phyloP scores from a whole-genome alignment of 2,797 vertebrate genomes.

The Hemibagrus guttatus region DNA sequence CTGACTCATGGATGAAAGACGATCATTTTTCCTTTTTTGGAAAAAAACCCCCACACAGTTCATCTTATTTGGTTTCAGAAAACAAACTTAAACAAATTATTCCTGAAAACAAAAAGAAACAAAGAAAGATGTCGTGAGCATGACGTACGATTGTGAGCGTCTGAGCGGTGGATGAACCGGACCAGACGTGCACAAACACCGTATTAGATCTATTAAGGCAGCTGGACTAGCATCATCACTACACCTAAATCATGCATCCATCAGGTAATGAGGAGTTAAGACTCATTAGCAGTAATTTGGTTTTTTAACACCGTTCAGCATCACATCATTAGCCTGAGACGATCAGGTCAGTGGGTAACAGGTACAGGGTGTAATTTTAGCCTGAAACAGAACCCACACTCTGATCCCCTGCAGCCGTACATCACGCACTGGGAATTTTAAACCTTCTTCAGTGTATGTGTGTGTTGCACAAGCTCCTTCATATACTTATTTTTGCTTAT shows the following conservation, averaged over 20 bases:
- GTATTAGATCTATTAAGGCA: conserved; percentile 2
- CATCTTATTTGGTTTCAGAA: no score
- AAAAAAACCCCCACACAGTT: no score
- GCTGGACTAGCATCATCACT: background rate
- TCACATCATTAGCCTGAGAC: background rate
- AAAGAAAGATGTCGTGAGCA: no score
- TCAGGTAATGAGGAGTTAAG: background rate
- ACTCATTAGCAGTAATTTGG: background rate
- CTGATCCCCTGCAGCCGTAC: background rate
- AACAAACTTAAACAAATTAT: no score
- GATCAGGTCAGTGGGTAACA: background rate
- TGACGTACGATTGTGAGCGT: no score
- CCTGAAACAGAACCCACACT: background rate
- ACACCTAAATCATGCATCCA: background rate
- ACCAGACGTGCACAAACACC: background rate
- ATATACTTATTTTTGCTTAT: no score
- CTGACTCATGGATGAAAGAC: no score
- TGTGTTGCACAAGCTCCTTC: background rate
- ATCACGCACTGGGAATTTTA: background rate
- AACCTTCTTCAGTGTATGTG: background rate
- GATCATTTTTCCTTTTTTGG: no score
- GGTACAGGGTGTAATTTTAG: background rate
- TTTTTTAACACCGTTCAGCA: background rate
- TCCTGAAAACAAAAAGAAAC: no score
- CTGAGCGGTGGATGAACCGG: background rate